phyloP scores from a whole-genome alignment of 1,140 invertebrate genomes.

The Zophobas atratus region DNA sequence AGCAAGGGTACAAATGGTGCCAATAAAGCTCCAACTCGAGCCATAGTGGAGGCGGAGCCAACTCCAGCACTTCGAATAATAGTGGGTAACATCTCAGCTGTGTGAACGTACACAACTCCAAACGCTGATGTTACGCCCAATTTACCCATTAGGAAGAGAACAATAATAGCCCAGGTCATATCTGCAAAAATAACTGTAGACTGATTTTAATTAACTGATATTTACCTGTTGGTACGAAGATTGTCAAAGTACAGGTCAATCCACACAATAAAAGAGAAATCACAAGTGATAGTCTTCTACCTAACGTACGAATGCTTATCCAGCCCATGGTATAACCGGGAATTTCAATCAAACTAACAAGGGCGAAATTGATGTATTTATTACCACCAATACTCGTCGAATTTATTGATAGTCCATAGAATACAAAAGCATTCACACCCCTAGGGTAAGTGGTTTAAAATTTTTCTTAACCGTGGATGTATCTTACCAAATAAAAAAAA shows the following conservation, averaged over 20 bases:
- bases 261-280: slow-evolving; percentile 73
- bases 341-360: slow-evolving; percentile 75
- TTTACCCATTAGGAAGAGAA: slow-evolving; percentile 77
- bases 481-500: slow-evolving; percentile 72
- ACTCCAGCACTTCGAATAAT: slow-evolving; percentile 73
- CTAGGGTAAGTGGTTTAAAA: slow-evolving; percentile 64
- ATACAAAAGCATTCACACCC: slow-evolving; percentile 80
- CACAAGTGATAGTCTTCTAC: slow-evolving; percentile 70
- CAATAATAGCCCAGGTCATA: slow-evolving; percentile 69
- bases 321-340: slow-evolving; percentile 73
- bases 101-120: slow-evolving; percentile 75
- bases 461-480: slow-evolving; percentile 1
- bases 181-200: slow-evolving; percentile 59
- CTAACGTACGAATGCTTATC: slow-evolving; percentile 71
- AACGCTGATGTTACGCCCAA: slow-evolving; percentile 76
- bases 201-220: not conserved
- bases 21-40: slow-evolving; percentile 74
- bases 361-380: slow-evolving; percentile 74
- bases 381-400: slow-evolving; percentile 78
- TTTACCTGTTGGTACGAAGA: slow-evolving; percentile 66
- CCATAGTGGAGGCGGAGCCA: slow-evolving; percentile 74
- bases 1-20: slow-evolving; percentile 75
- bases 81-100: slow-evolving; percentile 77
- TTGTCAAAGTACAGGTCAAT: slow-evolving; percentile 70
- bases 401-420: slow-evolving; percentile 82